A percentile compares a stretch with the other conserved stretches of the same genome.
Conservation (phyloP, 2,113 vertebrate genomes). For the Podarcis cretensis region DNA sequence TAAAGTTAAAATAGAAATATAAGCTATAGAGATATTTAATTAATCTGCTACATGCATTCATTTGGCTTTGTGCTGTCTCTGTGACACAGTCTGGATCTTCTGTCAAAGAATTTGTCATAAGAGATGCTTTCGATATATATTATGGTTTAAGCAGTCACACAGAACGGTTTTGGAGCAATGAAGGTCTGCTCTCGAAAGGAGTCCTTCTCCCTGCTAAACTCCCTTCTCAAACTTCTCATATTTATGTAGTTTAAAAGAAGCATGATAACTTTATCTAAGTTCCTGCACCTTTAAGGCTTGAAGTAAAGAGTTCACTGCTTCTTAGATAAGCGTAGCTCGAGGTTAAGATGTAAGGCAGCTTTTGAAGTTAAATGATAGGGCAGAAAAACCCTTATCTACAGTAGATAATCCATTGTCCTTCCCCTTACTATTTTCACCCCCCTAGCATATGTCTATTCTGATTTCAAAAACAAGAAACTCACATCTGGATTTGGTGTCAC, state of each 20-base stretch:
- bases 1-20: slow-evolving; percentile 19
- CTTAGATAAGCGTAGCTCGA: not conserved
- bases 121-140: not conserved
- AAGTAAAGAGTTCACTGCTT: not conserved
- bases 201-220: rapidly evolving
- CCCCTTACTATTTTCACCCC: too few relatives aligned
- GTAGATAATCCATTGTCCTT: not conserved
- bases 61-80: slow-evolving; percentile 4
- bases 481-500: not conserved
- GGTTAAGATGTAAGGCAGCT: not conserved
- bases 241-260: not conserved
- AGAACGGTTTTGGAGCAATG: not conserved
- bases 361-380: not conserved
- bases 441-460: too few relatives aligned
- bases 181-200: slow-evolving; percentile 6
- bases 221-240: not conserved
- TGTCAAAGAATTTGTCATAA: slow-evolving; percentile 14
- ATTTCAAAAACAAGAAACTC: not conserved
- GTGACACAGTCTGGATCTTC: not conserved
- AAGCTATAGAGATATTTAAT: too few relatives aligned
- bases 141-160: slow-evolving; percentile 19
- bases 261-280: slow-evolving; percentile 20
- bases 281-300: slow-evolving; percentile 25
- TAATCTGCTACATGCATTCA: not conserved
- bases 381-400: not conserved